Evolutionary conservation across 2,113 vertebrate genomes (phyloP), one percentile per base, ranked within the genome.

Genomic region (Burhinus bistriatus): DNA sequence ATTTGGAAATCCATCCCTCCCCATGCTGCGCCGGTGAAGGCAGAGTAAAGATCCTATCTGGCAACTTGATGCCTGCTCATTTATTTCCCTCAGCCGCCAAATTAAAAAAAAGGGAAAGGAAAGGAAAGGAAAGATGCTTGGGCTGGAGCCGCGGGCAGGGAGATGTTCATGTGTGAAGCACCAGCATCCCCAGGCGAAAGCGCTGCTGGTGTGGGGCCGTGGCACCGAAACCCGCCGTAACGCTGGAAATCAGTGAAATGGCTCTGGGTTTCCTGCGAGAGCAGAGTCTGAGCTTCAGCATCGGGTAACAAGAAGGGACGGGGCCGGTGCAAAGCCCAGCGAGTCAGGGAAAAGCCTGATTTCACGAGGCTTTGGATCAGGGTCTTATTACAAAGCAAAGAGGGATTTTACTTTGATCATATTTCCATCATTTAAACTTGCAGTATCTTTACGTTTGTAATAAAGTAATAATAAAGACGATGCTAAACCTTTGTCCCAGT

Each of bases 1-100:
- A 7, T 42, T 71, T 90, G 95, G 93, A 95, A 96, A 85, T 75
- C 27, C 17, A 93, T 89, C 96, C 61, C 61, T 95, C 81, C 92
- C 83, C 0, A 0, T 6, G 65, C 44, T 18, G 21, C 1, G 1
- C 76, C 18, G 0, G 12, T 4, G 12, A 52, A 38, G 76, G 90
- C 70, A 29, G 61, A 32, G 49, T 58, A 26, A 71, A 81, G 88
- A 83, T 71, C 84, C 80, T 69, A 61, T 65, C 45, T 2, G 29
- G 93, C 87, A 95, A 92, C 51, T 12, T 12, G 73, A 87, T 30
- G 82, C 95, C 5, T 1, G 49, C 71, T 94, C 62, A 9, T 87
- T 95, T 76, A 42, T 72, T 65, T 70, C 75, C 83, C 38, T 76
- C n/a, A 1, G 29, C 76, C 3, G 0, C 38, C 84, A 83, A 80